phyloP scores from a whole-genome alignment of 2,888 invertebrate species.

The Lysandra coridon region DNA sequence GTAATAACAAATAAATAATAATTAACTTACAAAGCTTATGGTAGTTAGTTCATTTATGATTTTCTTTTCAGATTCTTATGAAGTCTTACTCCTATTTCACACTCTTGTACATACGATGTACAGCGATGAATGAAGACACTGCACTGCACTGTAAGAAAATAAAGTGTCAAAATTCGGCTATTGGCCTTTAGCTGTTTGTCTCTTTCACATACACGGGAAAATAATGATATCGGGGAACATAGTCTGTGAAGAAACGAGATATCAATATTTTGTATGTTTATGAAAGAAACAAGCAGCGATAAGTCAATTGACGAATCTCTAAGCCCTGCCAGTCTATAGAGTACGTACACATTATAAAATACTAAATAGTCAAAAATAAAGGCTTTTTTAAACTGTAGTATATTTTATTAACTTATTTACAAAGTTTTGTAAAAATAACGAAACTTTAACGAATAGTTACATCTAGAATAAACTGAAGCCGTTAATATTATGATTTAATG shows the following conservation, averaged over 20 bases:
- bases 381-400: constrained; percentile 68
- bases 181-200: no score
- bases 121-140: constrained; percentile 52
- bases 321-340: no score
- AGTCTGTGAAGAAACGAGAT: no score
- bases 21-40: no score
- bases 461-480: not conserved
- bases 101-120: constrained; percentile 71
- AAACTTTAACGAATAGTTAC: not conserved
- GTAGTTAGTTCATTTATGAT: not conserved
- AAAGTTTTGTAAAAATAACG: constrained; percentile 21
- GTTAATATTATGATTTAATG: no score
- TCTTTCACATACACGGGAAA: no score
- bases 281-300: no score
- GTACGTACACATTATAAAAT: not conserved
- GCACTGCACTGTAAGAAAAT: not conserved
- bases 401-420: constrained; percentile 23
- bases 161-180: no score
- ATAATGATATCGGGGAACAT: no score
- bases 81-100: constrained; percentile 74
- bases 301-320: no score
- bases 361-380: not conserved
- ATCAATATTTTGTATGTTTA: no score
- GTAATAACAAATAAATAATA: not conserved
- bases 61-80: constrained; percentile 65